Conservation (phyloP, 1,140 invertebrate genomes). For the Temnothorax curvispinosus region DNA sequence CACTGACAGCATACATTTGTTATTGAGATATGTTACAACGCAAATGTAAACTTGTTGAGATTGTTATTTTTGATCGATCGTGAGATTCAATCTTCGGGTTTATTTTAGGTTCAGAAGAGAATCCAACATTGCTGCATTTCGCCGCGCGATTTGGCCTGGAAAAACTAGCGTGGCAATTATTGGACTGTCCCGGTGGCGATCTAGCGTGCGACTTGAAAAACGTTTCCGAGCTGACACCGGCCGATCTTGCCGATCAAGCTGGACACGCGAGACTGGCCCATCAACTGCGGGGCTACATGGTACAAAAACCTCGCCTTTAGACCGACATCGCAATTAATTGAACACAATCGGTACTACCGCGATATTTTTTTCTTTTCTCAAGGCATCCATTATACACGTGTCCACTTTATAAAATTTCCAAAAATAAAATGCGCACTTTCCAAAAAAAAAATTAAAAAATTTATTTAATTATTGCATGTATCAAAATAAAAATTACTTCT, state of each 20-base stretch:
- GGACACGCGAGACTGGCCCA: slow-evolving; percentile 90
- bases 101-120: slow-evolving; percentile 90
- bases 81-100: not conserved
- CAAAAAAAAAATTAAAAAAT: not conserved
- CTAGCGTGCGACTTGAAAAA: slow-evolving; percentile 92
- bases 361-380: slow-evolving; percentile 61
- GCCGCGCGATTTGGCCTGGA: slow-evolving; percentile 94
- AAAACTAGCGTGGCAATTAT: slow-evolving; percentile 91
- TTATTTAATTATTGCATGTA: slow-evolving; percentile 13
- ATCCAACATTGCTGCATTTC: slow-evolving; percentile 95
- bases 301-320: slow-evolving; percentile 81
- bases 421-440: not conserved
- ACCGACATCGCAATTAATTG: slow-evolving; percentile 65
- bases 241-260: slow-evolving; percentile 91
- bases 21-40: not conserved
- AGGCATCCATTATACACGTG: not conserved
- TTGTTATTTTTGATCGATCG: not conserved
- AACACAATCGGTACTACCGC: slow-evolving; percentile 64
- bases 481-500: not conserved
- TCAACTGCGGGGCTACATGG: slow-evolving; percentile 91
- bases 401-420: not conserved
- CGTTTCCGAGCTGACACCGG: slow-evolving; percentile 91
- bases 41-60: not conserved
- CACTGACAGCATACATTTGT: not conserved
- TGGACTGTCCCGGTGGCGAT: slow-evolving; percentile 94